Conservation (phyloP, 2,888 invertebrate species). For the Tetheella fluctuosa region DNA sequence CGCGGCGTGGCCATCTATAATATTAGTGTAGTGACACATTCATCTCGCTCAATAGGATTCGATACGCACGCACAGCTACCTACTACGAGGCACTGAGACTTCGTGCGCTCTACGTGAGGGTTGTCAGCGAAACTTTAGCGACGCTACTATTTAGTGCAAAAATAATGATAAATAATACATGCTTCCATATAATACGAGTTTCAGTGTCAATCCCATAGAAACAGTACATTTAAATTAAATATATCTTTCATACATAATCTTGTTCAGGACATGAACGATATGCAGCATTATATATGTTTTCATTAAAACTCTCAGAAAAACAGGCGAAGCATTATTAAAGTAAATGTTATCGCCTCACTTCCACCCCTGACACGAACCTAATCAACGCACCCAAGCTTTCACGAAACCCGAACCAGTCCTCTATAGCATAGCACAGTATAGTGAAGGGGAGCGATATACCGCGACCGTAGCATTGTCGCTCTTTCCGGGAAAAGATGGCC, state of each 20-base stretch:
- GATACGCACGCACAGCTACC: conserved; percentile 29
- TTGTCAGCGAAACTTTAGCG: neutral
- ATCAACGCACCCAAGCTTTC: conserved; percentile 10
- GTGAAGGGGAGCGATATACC: conserved; percentile 40
- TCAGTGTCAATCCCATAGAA: no score
- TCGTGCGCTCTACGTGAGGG: neutral
- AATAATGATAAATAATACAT: neutral
- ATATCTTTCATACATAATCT: no score
- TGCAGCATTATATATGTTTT: no score
- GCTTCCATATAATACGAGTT: neutral
- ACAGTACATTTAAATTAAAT: no score
- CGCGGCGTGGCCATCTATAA: conserved; percentile 26
- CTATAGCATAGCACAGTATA: conserved; percentile 22
- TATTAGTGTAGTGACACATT: conserved; percentile 21
- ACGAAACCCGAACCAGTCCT: conserved; percentile 25
- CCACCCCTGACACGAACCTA: neutral
- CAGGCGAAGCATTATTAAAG: neutral
- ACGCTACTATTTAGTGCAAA: neutral
- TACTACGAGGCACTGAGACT: conserved; percentile 6
- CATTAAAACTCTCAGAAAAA: no score
- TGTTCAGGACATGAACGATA: no score
- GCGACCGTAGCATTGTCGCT: conserved; percentile 69
- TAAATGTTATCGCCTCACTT: neutral
- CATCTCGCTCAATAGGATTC: conserved; percentile 28
- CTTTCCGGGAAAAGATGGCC: conserved; percentile 74